A percentile compares a stretch with the other conserved stretches of the same genome.
These are phyloP conservation scores for Diaprepes abbreviatus DNA, from an alignment of 2,888 invertebrate genomes.

Conservation along the genomic window DNA sequence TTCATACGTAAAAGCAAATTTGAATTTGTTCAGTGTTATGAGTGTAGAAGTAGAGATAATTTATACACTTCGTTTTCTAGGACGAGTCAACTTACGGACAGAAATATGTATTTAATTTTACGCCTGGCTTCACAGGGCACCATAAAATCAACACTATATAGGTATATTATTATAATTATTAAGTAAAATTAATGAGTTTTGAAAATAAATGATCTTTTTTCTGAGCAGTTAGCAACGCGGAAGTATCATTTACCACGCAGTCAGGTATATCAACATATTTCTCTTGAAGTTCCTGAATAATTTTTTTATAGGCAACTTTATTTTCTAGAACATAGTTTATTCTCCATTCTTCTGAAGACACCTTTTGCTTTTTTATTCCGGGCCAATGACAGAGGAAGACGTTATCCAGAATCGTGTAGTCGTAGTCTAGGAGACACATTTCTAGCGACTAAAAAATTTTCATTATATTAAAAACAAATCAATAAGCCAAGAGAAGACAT, in stretches of 20 bases:
- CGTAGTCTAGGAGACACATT: slow-evolving; percentile 81
- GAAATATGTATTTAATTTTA: too few species aligned
- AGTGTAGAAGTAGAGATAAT: too few species aligned
- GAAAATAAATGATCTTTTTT: not conserved
- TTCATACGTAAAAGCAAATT: too few species aligned
- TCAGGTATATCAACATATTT: slow-evolving; percentile 69
- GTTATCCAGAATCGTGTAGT: slow-evolving; percentile 79
- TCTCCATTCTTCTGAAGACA: slow-evolving; percentile 61
- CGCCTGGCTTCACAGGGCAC: too few species aligned
- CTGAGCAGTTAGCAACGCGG: not conserved
- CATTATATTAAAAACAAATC: too few species aligned
- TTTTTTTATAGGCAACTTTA: slow-evolving; percentile 68
- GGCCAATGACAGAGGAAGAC: slow-evolving; percentile 80
- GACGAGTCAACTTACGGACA: too few species aligned
- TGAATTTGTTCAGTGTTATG: too few species aligned
- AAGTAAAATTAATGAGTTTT: too few species aligned
- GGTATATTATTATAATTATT: too few species aligned
- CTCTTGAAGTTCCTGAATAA: slow-evolving; percentile 67
- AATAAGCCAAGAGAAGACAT: too few species aligned
- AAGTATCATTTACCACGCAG: slow-evolving; percentile 55
- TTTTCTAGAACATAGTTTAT: slow-evolving; percentile 64
- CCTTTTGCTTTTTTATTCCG: slow-evolving; percentile 71
- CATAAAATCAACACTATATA: too few species aligned
- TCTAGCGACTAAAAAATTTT: slow-evolving; percentile 79
- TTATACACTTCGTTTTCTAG: too few species aligned